Base-by-base conservation (phyloP, 2,113 vertebrate genomes). In the Ameiurus melas region DNA sequence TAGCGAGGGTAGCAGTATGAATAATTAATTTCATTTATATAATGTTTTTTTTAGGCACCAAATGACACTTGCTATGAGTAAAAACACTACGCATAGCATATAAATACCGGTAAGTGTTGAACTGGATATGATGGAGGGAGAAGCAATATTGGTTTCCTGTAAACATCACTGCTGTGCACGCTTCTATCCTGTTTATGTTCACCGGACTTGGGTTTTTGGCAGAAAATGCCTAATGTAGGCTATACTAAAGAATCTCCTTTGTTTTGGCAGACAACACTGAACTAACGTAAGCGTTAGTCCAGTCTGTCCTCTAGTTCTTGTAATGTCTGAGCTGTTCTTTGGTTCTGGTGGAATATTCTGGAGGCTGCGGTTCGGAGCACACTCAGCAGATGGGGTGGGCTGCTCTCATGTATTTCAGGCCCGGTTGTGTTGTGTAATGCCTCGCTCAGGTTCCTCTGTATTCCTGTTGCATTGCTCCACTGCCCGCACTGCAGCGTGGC, bases 391-490 rank as follows among this genome's bases (percentile, higher is more conserved):
- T 88, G 87, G 87, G 87, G 83, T 89, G 75, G 87, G 92, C 92
- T 85, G 89, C 89, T 93, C 87, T 92, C 92, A 89, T 93, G 93
- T 92, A 91, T 93, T 92, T 92, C 79, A 71, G 51, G 89, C 78
- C 73, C 91, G 86, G 86, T 85, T 83, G 89, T 94, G 95, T 95
- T 95, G 94, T 94, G 94, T 94, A 95, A 95, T 93, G 93, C 93
- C 91, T 93, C 89, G 92, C 89, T 89, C 92, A 91, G 91, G 91
- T 92, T 94, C 90, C 92, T 95, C 94, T 94, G 94, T 95, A 95
- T 95, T 95, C 94, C 92, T 93, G 92, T 94, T 93, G 94, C 94
- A 94, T 95, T 89, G 92, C 93, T 91, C 91, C 92, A 92, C 94
- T 94, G 93, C 92, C 84, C 92, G 93, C 93, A 94, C 94, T 87